phyloP scores from a whole-genome alignment of 2,797 vertebrate species.

The Sebastes minor region DNA sequence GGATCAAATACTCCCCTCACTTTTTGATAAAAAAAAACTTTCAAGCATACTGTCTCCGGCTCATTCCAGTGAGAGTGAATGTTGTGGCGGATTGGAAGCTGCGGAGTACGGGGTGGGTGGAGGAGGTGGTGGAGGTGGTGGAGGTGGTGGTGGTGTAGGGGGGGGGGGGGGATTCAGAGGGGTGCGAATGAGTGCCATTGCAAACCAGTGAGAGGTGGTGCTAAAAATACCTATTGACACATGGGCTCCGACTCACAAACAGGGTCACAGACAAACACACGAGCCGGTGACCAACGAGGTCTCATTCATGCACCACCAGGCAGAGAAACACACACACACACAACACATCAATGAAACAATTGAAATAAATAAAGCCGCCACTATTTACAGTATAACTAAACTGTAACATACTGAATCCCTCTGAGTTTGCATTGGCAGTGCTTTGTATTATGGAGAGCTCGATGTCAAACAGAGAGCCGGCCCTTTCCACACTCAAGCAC shows the following conservation, averaged over 20 bases:
- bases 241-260: constrained; percentile 78
- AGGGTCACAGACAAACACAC: constrained; percentile 76
- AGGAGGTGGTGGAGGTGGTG: constrained; percentile 11
- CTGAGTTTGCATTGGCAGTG: constrained; percentile 34
- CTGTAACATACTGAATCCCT: constrained; percentile 1
- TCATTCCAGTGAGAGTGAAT: constrained; percentile 73
- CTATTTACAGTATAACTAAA: not conserved
- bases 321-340: constrained; percentile 13
- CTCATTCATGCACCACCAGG: constrained; percentile 62
- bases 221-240: constrained; percentile 87
- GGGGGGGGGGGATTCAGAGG: constrained; percentile 38
- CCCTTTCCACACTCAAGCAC: constrained; percentile 37
- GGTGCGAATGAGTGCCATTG: constrained; percentile 82
- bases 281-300: constrained; percentile 45
- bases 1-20: constrained; percentile 38
- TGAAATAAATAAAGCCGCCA: not conserved
- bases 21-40: constrained; percentile 23
- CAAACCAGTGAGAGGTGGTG: constrained; percentile 82
- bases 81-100: constrained; percentile 53
- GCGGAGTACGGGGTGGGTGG: constrained; percentile 27
- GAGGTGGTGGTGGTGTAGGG: not conserved
- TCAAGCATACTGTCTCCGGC: constrained; percentile 54
- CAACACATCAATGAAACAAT: not conserved
- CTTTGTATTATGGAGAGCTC: constrained; percentile 31
- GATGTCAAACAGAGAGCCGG: constrained; percentile 29